phyloP scores from a whole-genome alignment of 2,113 vertebrate genomes.

The Siniperca chuatsi region DNA sequence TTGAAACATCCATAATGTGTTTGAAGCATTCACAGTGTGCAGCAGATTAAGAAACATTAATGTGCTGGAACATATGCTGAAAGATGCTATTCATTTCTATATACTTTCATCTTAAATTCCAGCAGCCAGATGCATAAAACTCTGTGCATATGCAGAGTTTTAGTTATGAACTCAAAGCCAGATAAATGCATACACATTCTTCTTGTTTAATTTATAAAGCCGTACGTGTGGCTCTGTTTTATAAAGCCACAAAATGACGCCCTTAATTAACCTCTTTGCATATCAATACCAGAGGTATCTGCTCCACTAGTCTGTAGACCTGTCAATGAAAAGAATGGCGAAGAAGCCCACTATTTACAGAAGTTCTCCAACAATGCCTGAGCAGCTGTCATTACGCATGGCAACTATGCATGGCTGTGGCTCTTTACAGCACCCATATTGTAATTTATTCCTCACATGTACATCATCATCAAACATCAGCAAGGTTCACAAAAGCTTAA shows the following conservation, averaged over 20 bases:
- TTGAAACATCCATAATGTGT: not conserved
- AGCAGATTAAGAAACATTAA: not conserved
- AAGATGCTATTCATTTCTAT: not conserved
- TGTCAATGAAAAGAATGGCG: no score
- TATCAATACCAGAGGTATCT: no score
- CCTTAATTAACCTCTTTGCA: not conserved
- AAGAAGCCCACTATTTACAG: no score
- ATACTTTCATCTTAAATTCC: not conserved
- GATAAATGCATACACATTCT: not conserved
- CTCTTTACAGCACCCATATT: no score
- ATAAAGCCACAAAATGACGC: not conserved
- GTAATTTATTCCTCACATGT: no score
- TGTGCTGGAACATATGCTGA: not conserved
- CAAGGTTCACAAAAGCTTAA: no score
- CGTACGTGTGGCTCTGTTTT: not conserved
- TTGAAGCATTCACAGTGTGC: not conserved
- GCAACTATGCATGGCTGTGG: no score
- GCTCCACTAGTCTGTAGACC: no score
- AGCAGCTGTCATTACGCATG: no score
- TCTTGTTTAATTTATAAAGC: not conserved
- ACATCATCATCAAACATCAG: no score
- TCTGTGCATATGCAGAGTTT: not conserved
- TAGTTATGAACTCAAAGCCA: slow-evolving; percentile 1
- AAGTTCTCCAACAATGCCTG: no score
- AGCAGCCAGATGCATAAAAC: not conserved